These are phyloP conservation scores for Tenrec ecaudatus DNA, from an alignment of 2,113 vertebrate genomes.

Conservation along the genomic window DNA sequence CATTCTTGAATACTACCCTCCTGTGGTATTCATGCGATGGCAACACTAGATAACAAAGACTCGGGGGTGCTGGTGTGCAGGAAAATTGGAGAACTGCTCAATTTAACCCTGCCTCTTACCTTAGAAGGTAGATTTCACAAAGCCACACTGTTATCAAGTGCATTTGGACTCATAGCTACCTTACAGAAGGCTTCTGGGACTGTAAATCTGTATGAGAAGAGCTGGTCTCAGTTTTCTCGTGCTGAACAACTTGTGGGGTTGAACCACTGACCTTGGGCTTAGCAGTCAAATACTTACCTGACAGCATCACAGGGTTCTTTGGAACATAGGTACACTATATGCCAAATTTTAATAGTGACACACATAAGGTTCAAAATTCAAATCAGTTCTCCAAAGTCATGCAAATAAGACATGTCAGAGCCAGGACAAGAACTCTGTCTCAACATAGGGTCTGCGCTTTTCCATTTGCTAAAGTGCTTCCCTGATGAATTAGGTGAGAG, in stretches of 20 bases:
- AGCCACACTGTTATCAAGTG: too few species aligned
- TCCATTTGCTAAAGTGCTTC: not conserved
- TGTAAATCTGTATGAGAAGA: too few species aligned
- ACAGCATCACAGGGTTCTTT: too few species aligned
- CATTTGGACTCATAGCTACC: too few species aligned
- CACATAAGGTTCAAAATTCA: slow-evolving; percentile 15
- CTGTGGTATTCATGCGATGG: not conserved
- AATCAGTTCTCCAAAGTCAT: not conserved
- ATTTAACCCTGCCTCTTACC: not conserved
- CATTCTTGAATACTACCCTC: not conserved
- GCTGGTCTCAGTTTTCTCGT: too few species aligned
- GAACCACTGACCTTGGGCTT: too few species aligned
- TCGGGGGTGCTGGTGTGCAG: not conserved
- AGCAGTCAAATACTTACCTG: too few species aligned
- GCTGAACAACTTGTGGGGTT: too few species aligned
- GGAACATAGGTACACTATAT: too few species aligned
- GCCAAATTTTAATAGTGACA: not conserved
- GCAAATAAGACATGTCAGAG: not conserved
- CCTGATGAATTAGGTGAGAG: not conserved
- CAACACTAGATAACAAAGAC: not conserved
- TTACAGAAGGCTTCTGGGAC: too few species aligned
- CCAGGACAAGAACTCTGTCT: accelerated
- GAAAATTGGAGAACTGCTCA: not conserved
- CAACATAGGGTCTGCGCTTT: not conserved
- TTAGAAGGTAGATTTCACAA: not conserved